Conservation (phyloP, 37 sponge, comb jelly and placozoan genomes). For the Dysidea cf. avara region DNA sequence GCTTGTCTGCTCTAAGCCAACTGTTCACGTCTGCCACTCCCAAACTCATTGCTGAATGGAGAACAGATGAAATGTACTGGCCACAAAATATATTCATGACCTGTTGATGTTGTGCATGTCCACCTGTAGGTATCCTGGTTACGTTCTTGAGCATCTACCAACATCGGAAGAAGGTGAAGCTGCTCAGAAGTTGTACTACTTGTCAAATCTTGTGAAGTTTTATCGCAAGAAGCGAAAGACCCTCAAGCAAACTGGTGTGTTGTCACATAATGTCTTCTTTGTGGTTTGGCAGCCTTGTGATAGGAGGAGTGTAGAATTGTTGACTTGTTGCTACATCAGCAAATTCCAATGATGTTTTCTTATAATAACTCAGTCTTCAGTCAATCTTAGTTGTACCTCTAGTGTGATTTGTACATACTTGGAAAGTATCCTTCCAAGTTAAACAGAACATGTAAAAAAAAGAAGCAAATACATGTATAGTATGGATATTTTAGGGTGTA, state of each 20-base stretch:
- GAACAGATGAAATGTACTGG: conserved; percentile 30
- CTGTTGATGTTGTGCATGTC: neutral
- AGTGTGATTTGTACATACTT: no score
- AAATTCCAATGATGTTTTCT: no score
- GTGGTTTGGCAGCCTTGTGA: no score
- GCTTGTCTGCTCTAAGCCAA: conserved; percentile 11
- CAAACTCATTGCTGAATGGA: conserved; percentile 23
- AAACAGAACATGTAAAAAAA: no score
- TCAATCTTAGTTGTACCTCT: no score
- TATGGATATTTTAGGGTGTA: no score
- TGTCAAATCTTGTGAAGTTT: conserved; percentile 29
- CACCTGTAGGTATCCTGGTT: conserved; percentile 52
- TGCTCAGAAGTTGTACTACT: conserved; percentile 36
- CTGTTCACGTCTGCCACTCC: conserved; percentile 18
- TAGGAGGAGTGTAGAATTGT: no score
- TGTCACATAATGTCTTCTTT: no score
- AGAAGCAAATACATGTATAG: no score
- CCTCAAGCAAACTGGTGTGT: conserved; percentile 39
- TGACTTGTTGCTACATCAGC: no score
- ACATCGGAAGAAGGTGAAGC: neutral
- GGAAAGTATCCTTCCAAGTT: no score
- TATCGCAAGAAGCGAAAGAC: conserved; percentile 11
- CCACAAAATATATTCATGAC: neutral
- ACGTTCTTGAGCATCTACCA: conserved; percentile 39
- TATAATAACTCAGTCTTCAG: no score